Evolutionary conservation across 1,140 invertebrate genomes (phyloP).

Genomic region (Matsumurasca onukii): DNA sequence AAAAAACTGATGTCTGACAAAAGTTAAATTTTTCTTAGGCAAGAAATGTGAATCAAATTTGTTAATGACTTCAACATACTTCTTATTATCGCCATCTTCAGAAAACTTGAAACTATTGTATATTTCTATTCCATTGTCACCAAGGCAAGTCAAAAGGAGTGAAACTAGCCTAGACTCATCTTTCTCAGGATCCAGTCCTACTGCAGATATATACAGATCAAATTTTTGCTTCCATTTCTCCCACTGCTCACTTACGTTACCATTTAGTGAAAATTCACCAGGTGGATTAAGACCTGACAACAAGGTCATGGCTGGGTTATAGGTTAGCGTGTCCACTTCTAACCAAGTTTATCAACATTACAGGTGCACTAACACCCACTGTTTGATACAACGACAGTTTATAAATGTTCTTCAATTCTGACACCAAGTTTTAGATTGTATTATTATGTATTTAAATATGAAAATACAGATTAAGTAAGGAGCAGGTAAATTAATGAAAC

Average conservation of each 20-base stretch:
- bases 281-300: too few relatives aligned
- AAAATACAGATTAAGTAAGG: too few relatives aligned
- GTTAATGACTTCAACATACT: background rate
- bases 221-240: background rate
- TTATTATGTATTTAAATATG: too few relatives aligned
- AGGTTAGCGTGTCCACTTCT: too few relatives aligned
- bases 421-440: too few relatives aligned
- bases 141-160: background rate
- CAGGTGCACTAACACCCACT: too few relatives aligned
- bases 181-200: background rate
- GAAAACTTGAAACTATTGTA: background rate
- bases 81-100: too few relatives aligned
- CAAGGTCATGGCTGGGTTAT: too few relatives aligned
- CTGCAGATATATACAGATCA: background rate
- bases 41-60: background rate
- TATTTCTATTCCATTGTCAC: background rate
- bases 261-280: background rate
- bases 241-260: background rate
- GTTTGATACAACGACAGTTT: too few relatives aligned
- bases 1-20: constrained; percentile 11
- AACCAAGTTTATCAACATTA: too few relatives aligned
- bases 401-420: too few relatives aligned
- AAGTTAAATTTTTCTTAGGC: background rate
- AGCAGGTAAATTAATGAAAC: too few relatives aligned
- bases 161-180: background rate